phyloP scores from a whole-genome alignment of 2,797 vertebrate genomes.

The Sebastiscus albofasciatus region DNA sequence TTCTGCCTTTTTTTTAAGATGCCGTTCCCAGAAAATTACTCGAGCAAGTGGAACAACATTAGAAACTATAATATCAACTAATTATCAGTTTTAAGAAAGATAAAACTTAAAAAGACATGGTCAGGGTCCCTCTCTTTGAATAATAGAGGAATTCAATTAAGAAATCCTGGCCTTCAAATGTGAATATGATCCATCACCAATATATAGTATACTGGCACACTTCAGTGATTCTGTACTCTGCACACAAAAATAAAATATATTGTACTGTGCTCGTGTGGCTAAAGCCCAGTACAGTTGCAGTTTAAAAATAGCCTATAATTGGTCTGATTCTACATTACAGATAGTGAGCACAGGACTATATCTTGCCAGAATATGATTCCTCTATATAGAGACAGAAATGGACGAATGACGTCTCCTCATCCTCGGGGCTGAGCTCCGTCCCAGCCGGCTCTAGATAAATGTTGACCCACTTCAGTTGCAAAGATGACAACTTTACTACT shows the following conservation, averaged over 20 bases:
- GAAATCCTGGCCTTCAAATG: background rate
- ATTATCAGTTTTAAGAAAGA: background rate
- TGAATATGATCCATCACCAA: background rate
- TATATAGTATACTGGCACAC: background rate
- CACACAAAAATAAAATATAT: background rate
- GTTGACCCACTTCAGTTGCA: conserved; percentile 62
- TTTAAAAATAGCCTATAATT: background rate
- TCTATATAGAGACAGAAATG: conserved; percentile 11
- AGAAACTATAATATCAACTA: background rate
- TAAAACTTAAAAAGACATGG: background rate
- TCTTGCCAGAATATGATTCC: conserved; percentile 2
- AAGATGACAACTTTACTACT: conserved; percentile 59
- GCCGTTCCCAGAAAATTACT: background rate
- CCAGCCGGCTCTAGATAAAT: conserved; percentile 53
- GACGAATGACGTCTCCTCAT: conserved; percentile 13
- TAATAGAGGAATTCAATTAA: background rate
- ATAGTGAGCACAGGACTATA: background rate
- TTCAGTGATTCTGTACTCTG: background rate
- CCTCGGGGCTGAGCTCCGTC: conserved; percentile 14
- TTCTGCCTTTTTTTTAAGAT: background rate
- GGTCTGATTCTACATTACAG: background rate
- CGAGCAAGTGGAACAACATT: background rate
- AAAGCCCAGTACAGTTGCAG: background rate
- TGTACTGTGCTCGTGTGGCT: background rate
- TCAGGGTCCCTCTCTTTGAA: background rate